phyloP scores from a whole-genome alignment of 2,797 vertebrate species.

The Hipposideros larvatus region DNA sequence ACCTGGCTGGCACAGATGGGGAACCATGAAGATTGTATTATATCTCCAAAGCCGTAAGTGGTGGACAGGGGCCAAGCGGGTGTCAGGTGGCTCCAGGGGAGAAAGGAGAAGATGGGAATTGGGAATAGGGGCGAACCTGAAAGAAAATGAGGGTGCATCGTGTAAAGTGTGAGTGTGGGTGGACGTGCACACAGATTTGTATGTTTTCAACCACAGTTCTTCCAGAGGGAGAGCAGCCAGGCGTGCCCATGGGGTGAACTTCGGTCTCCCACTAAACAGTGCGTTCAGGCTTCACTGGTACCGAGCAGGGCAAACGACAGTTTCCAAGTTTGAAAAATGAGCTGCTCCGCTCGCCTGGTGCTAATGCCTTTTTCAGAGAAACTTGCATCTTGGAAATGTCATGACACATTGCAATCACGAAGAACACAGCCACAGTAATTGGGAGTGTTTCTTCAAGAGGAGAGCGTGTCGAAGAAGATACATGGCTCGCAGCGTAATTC shows the following conservation, averaged over 20 bases:
- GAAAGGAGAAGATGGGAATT: neutral
- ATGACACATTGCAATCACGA: slow-evolving; percentile 85
- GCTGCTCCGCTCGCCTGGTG: slow-evolving; percentile 72
- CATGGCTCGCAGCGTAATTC: slow-evolving; percentile 65
- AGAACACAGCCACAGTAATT: slow-evolving; percentile 82
- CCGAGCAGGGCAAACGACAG: slow-evolving; percentile 50
- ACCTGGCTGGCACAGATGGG: neutral
- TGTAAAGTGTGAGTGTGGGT: too few species aligned
- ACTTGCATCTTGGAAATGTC: slow-evolving; percentile 87
- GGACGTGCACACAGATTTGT: neutral
- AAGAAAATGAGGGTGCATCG: neutral
- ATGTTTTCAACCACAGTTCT: neutral
- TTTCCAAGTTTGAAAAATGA: slow-evolving; percentile 85
- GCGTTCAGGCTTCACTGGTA: slow-evolving; percentile 64
- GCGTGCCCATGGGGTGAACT: neutral
- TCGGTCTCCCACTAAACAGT: slow-evolving; percentile 58
- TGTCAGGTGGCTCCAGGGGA: neutral
- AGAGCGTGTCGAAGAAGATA: slow-evolving; percentile 69
- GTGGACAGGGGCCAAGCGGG: neutral
- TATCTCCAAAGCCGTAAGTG: neutral
- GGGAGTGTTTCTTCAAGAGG: slow-evolving; percentile 80
- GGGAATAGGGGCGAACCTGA: neutral
- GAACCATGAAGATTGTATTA: neutral
- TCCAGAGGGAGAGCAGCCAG: neutral
- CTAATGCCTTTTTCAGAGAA: slow-evolving; percentile 83